phyloP scores from a whole-genome alignment of 2,888 invertebrate species.

The Malachius bipustulatus region DNA sequence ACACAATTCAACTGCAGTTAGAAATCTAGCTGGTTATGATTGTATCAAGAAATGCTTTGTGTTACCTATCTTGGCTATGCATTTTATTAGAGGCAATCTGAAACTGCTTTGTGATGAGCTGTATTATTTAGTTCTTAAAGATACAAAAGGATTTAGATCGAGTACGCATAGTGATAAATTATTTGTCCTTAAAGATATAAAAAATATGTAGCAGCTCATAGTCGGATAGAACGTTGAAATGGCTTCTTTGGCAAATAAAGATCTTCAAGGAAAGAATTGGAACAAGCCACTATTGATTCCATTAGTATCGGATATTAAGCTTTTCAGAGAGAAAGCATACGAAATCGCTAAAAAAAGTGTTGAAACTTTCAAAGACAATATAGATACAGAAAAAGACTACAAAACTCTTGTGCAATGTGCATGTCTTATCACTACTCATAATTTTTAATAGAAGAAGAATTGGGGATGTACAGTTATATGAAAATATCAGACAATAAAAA shows the following conservation, averaged over 20 bases:
- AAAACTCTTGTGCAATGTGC: conserved; percentile 3
- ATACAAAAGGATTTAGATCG: conserved; percentile 1
- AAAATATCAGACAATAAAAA: conserved; percentile 15
- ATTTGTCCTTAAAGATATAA: conserved; percentile 1
- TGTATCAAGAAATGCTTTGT: conserved; percentile 15
- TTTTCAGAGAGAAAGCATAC: conserved; percentile 3
- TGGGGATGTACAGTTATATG: conserved; percentile 22
- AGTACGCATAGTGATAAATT: background rate
- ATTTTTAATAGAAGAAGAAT: conserved; percentile 21
- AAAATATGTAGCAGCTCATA: background rate
- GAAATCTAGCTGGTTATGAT: conserved; percentile 17
- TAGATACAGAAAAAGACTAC: conserved; percentile 3
- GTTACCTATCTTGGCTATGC: conserved; percentile 19
- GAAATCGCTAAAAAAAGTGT: conserved; percentile 3
- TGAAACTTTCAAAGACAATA: conserved; percentile 3
- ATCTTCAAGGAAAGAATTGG: conserved; percentile 1
- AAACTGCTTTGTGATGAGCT: conserved; percentile 12
- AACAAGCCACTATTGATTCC: conserved; percentile 3
- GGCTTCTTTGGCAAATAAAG: conserved; percentile 3
- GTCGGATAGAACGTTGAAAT: conserved; percentile 1
- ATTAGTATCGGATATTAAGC: conserved; percentile 1
- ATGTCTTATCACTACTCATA: conserved; percentile 3
- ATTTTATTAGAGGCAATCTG: conserved; percentile 16
- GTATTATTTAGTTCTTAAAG: conserved; percentile 1
- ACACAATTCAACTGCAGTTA: conserved; percentile 15